Base-by-base conservation (phyloP, 1,140 invertebrate species). In the Lithobius niger region DNA sequence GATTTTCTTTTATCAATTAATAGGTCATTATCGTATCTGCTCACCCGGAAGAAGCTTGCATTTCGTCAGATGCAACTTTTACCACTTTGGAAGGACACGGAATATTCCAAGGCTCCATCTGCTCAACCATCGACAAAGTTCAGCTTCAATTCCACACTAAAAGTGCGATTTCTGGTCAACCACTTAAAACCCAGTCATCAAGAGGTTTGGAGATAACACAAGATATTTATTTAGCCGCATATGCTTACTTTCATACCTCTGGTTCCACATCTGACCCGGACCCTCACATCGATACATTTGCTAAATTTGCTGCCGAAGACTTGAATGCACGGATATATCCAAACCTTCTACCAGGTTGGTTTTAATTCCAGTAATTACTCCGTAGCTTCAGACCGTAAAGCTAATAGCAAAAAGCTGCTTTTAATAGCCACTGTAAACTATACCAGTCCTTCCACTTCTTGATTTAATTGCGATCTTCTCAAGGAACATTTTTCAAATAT, bases 221-320 rank as follows among this genome's bases (percentile, higher is more conserved):
- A 15, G 15, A 47, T 6, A 47, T 47, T 19, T 22, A 47, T 47
- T 22, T 47, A 15, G 44, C 44, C 10, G 22, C 44, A 19, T 47
- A 18, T 47, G 44, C 44, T 47, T 22, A 47, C 22, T 22, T 47
- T 22, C 6, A 47, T 10, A 47, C 44, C 15, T 47, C 44, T 18
- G 44, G 44, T 47, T 47, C 44, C 13, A 47, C 44, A 10, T 47
- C 44, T 10, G 44, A 47, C 22, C 44, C 44, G 10, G 44, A 47
- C 22, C 44, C 44, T 10, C 44, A 47, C 22, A 47, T 47, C 22
- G 44, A 47, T 22, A 47, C 44, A 47, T 47, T 47, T 47, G 44
- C 44, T 22, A 47, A 22, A 47, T 47, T 47, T 19, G 44, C 44
- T 47, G 44, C 44, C 22, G 44, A 47, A 47, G 44, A 47, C 22